A percentile compares a stretch with the other conserved stretches of the same genome.
These are phyloP conservation scores for Theropithecus gelada DNA, from an alignment of 2,113 vertebrate genomes.

Conservation along the genomic window DNA sequence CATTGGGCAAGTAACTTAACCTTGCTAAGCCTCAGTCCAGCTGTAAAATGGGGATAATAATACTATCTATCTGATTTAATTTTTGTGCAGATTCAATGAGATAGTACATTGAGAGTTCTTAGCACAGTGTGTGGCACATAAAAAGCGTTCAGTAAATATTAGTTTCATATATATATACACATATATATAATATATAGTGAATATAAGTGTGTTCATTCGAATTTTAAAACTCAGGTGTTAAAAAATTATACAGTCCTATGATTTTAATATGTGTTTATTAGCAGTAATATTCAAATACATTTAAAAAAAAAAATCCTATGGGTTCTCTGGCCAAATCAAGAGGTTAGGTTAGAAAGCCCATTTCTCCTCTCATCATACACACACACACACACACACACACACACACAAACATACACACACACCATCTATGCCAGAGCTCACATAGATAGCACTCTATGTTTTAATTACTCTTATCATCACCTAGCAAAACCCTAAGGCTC, in stretches of 20 bases:
- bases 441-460: neutral
- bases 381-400: neutral
- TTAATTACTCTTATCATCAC: neutral
- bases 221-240: neutral
- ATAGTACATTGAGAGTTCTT: neutral
- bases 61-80: neutral
- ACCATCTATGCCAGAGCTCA: neutral
- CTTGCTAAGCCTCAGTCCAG: neutral
- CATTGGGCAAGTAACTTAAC: neutral
- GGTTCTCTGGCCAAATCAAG: neutral
- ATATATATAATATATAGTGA: neutral
- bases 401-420: neutral
- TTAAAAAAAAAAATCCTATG: neutral
- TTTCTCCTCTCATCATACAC: too few relatives aligned
- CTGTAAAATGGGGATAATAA: neutral
- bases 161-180: neutral
- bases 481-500: neutral
- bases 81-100: neutral
- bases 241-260: neutral
- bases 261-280: slow-evolving; percentile 7
- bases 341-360: neutral
- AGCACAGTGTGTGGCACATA: neutral
- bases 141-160: neutral
- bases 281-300: neutral
- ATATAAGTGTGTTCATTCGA: neutral